phyloP scores from a whole-genome alignment of 2,113 vertebrate species.

The Ailuropoda melanoleuca region DNA sequence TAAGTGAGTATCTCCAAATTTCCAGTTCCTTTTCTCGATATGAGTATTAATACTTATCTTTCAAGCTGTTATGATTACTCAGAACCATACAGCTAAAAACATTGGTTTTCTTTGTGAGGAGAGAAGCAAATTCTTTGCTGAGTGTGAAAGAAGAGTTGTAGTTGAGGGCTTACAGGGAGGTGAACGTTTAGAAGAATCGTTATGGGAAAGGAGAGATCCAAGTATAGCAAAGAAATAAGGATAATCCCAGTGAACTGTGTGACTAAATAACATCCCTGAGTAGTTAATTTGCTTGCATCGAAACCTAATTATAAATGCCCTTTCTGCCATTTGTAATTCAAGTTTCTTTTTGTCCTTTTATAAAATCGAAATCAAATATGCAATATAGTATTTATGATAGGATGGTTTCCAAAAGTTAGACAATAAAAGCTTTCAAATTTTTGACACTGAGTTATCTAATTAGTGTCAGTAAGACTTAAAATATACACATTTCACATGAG shows the following conservation, averaged over 20 bases:
- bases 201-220: not conserved
- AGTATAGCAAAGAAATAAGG: not conserved
- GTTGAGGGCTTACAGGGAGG: not conserved
- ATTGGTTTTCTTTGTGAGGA: not conserved
- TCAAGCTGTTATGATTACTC: not conserved
- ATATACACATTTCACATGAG: not conserved
- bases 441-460: slow-evolving; percentile 39
- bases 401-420: not conserved
- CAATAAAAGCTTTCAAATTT: not conserved
- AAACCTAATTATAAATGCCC: not conserved
- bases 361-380: not conserved
- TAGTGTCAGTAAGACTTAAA: slow-evolving; percentile 42
- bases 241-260: not conserved
- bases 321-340: not conserved
- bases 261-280: not conserved
- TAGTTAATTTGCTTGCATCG: not conserved
- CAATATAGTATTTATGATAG: not conserved
- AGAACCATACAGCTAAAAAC: not conserved
- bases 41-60: not conserved
- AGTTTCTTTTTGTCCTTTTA: not conserved
- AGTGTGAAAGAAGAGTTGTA: not conserved
- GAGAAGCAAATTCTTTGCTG: not conserved
- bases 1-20: not conserved
- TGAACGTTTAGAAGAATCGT: not conserved
- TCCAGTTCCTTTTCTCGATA: not conserved